Base-by-base conservation (phyloP, 2,888 invertebrate genomes). In the Noctua comes region DNA sequence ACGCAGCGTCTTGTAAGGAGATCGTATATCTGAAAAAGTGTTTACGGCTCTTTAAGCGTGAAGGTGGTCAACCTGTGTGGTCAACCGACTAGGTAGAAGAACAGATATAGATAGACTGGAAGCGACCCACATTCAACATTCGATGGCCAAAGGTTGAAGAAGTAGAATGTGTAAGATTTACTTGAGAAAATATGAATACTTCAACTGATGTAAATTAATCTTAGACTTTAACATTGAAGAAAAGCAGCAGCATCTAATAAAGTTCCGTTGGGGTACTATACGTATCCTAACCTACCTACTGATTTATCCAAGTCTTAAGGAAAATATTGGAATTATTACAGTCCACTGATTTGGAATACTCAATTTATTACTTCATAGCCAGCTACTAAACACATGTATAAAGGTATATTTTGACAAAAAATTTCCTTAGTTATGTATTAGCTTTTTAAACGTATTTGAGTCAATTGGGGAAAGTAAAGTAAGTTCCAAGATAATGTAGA, bases 311-410 rank as follows among this genome's bases (percentile, higher is more conserved):
- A 80, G 68, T 80, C 70, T 59, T 65, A 74, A 79, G 70, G 62
- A 73, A 80, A 83, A 86, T 80, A 80, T 86, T 79, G 54, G 76
- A 86, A 59, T 83, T 65, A 80, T 80, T 71, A 57, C 83, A 86
- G 80, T 75, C 75, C 86, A 86, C 65, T 86, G 86, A 83, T 78
- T 80, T 77, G 83, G 80, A 86, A 86, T 74, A 81, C 78, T 74
- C 72, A 71, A 80, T 86, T 78, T 86, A 76, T 83, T 80, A 82
- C 76, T 72, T 78, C 59, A 66, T 71, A 76, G 59, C 79, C 59
- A 70, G 76, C 54, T 70, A 77, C 64, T 69, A 70, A 68, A 75
- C 65, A 73, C 54, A 59, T 24, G 66, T 75, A 51, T 72, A 74
- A 36, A 64, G 31, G 68, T 57, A 64, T 64, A 71, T 54, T 74